phyloP scores from a whole-genome alignment of 2,113 vertebrate species.

The Mormyrus lacerda region DNA sequence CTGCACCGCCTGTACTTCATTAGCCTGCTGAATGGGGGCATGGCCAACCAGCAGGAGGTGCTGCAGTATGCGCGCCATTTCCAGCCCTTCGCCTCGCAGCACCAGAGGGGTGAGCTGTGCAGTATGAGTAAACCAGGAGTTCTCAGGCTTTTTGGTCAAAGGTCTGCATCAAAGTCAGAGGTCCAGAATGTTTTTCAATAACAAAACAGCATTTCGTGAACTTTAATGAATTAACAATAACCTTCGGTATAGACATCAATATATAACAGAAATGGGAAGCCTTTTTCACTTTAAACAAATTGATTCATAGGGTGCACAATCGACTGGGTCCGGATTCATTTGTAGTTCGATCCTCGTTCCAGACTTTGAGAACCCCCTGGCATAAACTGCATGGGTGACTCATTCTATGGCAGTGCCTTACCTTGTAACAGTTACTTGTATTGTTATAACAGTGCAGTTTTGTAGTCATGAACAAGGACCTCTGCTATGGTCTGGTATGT shows the following conservation, averaged over 20 bases:
- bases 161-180: background rate
- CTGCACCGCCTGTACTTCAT: conserved; percentile 81
- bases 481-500: background rate
- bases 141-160: background rate
- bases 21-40: conserved; percentile 71
- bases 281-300: background rate
- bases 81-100: conserved; percentile 77
- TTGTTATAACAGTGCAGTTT: background rate
- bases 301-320: background rate
- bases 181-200: background rate
- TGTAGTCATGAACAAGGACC: background rate
- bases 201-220: background rate
- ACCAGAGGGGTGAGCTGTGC: conserved; percentile 69
- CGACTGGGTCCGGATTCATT: background rate
- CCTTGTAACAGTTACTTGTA: background rate
- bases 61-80: conserved; percentile 79
- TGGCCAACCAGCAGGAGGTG: conserved; percentile 75
- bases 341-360: background rate
- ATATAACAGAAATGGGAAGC: background rate
- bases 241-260: background rate
- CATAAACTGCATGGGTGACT: background rate
- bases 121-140: background rate
- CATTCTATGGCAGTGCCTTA: background rate
- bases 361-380: background rate
- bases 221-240: background rate